A percentile compares a stretch with the other conserved stretches of the same genome.
Conservation (phyloP, 2,797 vertebrate genomes). For the Pangasius larnaudii region DNA sequence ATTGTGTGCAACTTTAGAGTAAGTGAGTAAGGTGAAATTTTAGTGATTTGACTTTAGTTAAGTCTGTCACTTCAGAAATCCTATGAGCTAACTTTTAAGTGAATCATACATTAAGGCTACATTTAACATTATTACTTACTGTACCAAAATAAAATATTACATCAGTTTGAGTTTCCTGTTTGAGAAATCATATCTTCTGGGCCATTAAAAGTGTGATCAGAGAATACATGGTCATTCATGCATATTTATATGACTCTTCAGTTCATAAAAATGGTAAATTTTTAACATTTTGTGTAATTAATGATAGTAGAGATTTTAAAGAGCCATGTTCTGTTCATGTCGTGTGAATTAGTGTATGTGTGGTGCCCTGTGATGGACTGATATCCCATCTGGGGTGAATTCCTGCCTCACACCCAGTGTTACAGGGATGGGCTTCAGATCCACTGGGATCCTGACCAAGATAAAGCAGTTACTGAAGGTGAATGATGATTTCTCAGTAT, state of each 20-base stretch:
- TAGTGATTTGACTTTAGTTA: background rate
- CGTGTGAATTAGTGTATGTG: background rate
- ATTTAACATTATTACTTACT: slow-evolving; percentile 57
- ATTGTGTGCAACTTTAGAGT: background rate
- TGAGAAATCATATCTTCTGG: slow-evolving; percentile 4
- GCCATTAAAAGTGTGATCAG: slow-evolving; percentile 6
- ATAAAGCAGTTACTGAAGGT: background rate
- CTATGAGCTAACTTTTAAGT: background rate
- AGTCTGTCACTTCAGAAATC: background rate
- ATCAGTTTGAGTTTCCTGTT: slow-evolving; percentile 60
- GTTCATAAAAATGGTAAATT: background rate
- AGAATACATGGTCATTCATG: background rate
- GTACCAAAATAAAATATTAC: slow-evolving; percentile 55
- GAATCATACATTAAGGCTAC: slow-evolving; percentile 43
- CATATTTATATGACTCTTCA: slow-evolving; percentile 1
- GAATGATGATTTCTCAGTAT: background rate
- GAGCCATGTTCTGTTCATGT: background rate
- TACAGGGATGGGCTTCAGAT: background rate
- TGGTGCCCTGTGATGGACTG: background rate
- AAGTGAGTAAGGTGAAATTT: background rate
- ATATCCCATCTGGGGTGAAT: background rate
- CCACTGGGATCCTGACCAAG: background rate
- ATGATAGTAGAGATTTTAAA: background rate
- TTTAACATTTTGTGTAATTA: background rate
- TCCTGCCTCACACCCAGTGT: background rate